phyloP scores from a whole-genome alignment of 2,113 vertebrate species.

The Platichthys flesus region DNA sequence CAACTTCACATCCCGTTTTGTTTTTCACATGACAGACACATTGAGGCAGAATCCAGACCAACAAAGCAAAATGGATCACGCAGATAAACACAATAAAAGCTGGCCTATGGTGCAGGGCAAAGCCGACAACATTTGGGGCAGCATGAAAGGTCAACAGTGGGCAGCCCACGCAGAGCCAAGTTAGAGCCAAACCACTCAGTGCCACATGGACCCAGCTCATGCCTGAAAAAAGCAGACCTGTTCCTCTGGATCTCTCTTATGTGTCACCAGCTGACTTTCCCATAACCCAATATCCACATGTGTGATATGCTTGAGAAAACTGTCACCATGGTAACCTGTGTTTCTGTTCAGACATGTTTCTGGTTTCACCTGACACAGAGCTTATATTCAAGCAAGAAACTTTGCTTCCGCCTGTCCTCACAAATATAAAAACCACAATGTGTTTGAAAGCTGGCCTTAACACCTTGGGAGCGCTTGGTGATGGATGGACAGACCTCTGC shows the following conservation, averaged over 20 bases:
- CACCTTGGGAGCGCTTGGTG: background rate
- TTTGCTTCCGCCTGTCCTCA: background rate
- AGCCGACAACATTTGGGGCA: background rate
- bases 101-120: background rate
- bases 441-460: constrained; percentile 9
- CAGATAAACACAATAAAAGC: background rate
- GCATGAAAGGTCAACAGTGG: constrained; percentile 2
- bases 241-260: background rate
- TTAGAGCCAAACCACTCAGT: background rate
- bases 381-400: background rate
- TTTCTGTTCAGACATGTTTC: constrained; percentile 4
- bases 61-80: background rate
- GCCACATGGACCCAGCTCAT: background rate
- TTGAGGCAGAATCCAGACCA: background rate
- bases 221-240: constrained; percentile 2
- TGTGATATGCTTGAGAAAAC: constrained; percentile 3
- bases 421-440: background rate
- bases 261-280: background rate
- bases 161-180: background rate
- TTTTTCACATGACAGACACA: background rate
- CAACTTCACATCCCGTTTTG: background rate
- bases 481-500: constrained; percentile 19
- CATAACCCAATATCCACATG: background rate
- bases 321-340: constrained; percentile 19
- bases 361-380: background rate